These are phyloP conservation scores for Apis laboriosa DNA, from an alignment of 1,140 invertebrate species.

Conservation along the genomic window DNA sequence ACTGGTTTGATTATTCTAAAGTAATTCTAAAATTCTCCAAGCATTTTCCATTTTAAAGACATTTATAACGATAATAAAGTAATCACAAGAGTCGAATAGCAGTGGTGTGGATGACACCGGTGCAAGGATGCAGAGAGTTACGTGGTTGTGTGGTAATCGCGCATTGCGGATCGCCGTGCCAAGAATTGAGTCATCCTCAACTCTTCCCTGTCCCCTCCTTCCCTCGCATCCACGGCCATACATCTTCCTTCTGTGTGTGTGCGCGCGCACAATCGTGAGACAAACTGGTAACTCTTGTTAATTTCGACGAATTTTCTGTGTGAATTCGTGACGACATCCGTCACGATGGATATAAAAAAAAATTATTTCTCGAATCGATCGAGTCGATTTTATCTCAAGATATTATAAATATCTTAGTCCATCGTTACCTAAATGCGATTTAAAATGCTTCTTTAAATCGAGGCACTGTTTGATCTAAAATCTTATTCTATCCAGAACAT, in stretches of 20 bases:
- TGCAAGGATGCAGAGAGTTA: slow-evolving; percentile 59
- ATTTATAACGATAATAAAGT: neutral
- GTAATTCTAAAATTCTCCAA: too few species aligned
- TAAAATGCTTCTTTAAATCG: neutral
- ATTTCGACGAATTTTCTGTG: slow-evolving; percentile 23
- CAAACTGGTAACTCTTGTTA: slow-evolving; percentile 13
- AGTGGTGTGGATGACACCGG: slow-evolving; percentile 50
- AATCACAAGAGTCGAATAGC: neutral
- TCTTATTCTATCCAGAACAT: slow-evolving; percentile 13
- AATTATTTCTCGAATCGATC: too few species aligned
- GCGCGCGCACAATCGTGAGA: neutral
- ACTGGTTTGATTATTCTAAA: too few species aligned
- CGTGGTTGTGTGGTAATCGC: slow-evolving; percentile 52
- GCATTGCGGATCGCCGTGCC: slow-evolving; percentile 49
- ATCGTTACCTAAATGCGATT: neutral
- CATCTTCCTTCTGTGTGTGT: slow-evolving; percentile 5
- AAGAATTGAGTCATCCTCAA: slow-evolving; percentile 67
- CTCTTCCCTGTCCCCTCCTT: neutral
- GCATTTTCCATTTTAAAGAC: neutral
- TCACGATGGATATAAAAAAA: neutral
- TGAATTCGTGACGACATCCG: too few species aligned
- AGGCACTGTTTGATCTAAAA: neutral
- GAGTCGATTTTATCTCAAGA: too few species aligned
- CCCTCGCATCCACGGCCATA: neutral
- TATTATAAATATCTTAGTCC: too few species aligned